Conservation (phyloP, 2,113 vertebrate genomes). For the Chamaetylas fuelleborni region DNA sequence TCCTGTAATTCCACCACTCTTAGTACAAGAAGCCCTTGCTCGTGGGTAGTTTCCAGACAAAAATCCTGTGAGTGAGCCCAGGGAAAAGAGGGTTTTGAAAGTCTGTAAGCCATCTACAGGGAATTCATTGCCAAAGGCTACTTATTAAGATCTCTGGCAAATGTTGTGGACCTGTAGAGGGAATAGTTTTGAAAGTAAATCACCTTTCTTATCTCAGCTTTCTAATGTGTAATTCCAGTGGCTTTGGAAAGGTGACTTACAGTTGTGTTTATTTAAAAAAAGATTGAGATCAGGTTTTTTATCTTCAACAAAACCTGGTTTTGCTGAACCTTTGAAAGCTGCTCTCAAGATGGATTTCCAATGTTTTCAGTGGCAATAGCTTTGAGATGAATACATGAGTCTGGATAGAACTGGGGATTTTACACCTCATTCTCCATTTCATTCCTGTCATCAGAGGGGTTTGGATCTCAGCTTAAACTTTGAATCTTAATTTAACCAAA, state of each 20-base stretch:
- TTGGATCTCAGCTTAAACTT: background rate
- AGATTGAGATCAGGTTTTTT: background rate
- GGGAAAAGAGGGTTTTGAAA: background rate
- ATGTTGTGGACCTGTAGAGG: background rate
- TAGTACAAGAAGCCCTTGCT: background rate
- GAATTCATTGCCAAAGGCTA: background rate
- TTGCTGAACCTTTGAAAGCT: background rate
- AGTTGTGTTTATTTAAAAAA: background rate
- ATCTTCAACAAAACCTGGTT: background rate
- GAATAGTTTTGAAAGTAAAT: background rate
- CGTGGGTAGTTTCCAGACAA: background rate
- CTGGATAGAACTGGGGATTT: background rate
- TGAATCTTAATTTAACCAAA: background rate
- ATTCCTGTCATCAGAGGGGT: background rate
- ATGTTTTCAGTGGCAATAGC: background rate
- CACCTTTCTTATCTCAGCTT: background rate
- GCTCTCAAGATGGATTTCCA: background rate
- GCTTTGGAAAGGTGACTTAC: background rate
- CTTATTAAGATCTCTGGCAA: background rate
- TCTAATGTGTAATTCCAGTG: background rate
- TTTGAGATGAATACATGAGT: background rate
- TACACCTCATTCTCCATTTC: background rate
- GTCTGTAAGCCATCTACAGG: background rate
- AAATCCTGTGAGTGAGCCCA: background rate
- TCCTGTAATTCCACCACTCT: background rate